phyloP scores from a whole-genome alignment of 1,140 invertebrate genomes.

The Vanessa tameamea region DNA sequence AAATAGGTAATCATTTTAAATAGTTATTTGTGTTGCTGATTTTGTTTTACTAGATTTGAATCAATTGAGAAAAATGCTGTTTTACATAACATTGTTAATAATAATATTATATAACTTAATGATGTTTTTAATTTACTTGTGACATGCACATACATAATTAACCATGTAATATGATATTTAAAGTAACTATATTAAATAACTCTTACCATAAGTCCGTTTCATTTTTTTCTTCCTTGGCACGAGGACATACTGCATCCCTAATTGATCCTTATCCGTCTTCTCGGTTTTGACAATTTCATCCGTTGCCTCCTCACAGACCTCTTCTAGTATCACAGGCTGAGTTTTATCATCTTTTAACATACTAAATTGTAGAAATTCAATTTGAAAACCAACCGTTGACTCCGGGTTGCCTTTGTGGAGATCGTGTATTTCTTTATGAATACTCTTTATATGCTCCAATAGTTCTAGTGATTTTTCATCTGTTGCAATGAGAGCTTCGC shows the following conservation, averaged over 20 bases:
- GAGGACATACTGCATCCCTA: conserved; percentile 51
- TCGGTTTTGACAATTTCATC: conserved; percentile 42
- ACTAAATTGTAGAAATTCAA: conserved; percentile 70
- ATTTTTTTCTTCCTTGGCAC: conserved; percentile 46
- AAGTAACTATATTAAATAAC: neutral
- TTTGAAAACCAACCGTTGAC: conserved; percentile 61
- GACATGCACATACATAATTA: too few relatives aligned
- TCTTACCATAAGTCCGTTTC: conserved; percentile 33
- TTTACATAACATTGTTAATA: too few relatives aligned
- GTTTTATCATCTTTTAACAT: conserved; percentile 59
- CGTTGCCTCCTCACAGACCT: conserved; percentile 50
- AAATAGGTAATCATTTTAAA: neutral
- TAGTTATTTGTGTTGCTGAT: neutral
- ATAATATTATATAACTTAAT: too few relatives aligned
- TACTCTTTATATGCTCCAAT: conserved; percentile 52
- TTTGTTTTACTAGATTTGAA: neutral
- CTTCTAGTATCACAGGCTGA: conserved; percentile 55
- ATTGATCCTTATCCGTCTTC: conserved; percentile 35
- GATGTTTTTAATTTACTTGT: too few relatives aligned
- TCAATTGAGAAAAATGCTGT: too few relatives aligned
- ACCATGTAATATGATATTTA: too few relatives aligned
- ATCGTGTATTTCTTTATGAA: conserved; percentile 62
- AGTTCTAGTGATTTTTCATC: conserved; percentile 51
- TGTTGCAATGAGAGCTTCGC: conserved; percentile 45
- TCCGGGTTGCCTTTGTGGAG: conserved; percentile 61